Evolutionary conservation across 1,140 invertebrate genomes (phyloP), one percentile per base, ranked within the genome.

Genomic region (Macrocentrus cingulum): DNA sequence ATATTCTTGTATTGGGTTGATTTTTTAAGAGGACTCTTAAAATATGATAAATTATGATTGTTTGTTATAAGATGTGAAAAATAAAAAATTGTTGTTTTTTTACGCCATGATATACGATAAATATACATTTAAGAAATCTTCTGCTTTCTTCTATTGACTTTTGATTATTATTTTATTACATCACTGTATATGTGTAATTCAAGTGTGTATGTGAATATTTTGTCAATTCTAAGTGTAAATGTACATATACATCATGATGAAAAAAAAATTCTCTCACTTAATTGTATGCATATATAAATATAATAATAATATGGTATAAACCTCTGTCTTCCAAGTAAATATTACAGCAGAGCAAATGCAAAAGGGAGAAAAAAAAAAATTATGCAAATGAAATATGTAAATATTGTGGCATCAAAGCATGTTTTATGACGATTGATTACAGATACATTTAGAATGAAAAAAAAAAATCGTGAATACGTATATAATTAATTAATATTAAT

Each of bases 311-410:
- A 62, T 60, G 44, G 68, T 62, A 67, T 62, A 66, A 74, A 76
- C 75, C 69, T 78, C 73, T 76, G 76, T 78, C 76, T 78, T 78
- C 76, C 76, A 78, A 76, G 61, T 65, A 64, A 68, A 72, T 74
- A 69, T 68, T 75, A 63, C 56, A 55, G 68, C 22, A 48, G 22
- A 23, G 16, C 19, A 45, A 4, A 20, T 72, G 52, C 20, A 8
- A 55, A 42, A 54, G 18, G 19, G 42, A 53, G 4, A 6, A 59
- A 44, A 51, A 42, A 42, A 44, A 46, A 56, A 52, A 46, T 48
- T 16, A 42, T 19, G 51, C 19, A 52, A 23, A 51, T 34, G 22
- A 36, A 36, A 19, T 54, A 59, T 69, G 71, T 72, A 70, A 64
- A 36, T 44, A 34, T 49, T 45, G 45, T 22, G 41, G 23, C 29